phyloP scores from a whole-genome alignment of 2,888 invertebrate species.

The Ecdyonurus torrentis region DNA sequence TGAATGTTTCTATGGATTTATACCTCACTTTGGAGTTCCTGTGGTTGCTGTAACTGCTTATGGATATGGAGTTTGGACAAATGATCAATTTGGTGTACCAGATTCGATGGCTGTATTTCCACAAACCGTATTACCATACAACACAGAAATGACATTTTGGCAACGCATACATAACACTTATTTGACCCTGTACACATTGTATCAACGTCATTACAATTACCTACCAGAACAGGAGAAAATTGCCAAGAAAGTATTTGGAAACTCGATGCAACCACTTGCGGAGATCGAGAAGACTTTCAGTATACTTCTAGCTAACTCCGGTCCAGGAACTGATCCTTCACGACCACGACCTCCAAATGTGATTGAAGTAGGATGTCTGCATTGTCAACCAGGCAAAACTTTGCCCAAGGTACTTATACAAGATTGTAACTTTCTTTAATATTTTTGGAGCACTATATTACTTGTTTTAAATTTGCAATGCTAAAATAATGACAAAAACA shows the following conservation, averaged over 20 bases:
- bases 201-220: neutral
- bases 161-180: constrained; percentile 34
- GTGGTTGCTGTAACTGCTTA: neutral
- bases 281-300: constrained; percentile 19
- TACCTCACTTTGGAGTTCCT: neutral
- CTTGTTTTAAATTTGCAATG: no score
- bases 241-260: constrained; percentile 19
- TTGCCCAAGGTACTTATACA: constrained; percentile 14
- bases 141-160: constrained; percentile 32
- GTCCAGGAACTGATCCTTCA: constrained; percentile 14
- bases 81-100: constrained; percentile 30
- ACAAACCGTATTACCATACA: constrained; percentile 26
- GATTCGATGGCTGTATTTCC: constrained; percentile 32
- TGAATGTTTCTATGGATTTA: neutral
- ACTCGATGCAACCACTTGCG: constrained; percentile 21
- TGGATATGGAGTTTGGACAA: constrained; percentile 21
- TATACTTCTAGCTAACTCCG: constrained; percentile 16
- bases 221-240: constrained; percentile 14
- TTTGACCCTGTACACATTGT: neutral
- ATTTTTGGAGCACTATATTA: no score
- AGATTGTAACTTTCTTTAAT: constrained; percentile 6
- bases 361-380: constrained; percentile 14
- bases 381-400: constrained; percentile 9
- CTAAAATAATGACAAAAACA: no score
- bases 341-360: constrained; percentile 15